A percentile compares a stretch with the other conserved stretches of the same genome.
Conservation (phyloP, 2,797 vertebrate genomes). For the Sebastes diaconus region DNA sequence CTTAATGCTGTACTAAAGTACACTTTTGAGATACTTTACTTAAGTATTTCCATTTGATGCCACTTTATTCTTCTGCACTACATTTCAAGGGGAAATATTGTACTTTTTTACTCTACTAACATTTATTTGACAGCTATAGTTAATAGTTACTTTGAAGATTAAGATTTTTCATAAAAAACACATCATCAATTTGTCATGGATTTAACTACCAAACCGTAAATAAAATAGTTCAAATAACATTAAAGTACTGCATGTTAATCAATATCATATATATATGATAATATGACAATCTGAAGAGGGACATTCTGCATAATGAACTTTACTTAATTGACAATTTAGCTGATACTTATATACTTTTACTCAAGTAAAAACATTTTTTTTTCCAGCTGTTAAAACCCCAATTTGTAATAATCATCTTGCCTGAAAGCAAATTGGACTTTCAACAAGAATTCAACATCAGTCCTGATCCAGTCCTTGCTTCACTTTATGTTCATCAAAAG, state of each 20-base stretch:
- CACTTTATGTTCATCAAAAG: background rate
- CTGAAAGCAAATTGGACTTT: background rate
- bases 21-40: background rate
- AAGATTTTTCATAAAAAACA: fast-evolving
- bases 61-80: background rate
- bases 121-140: background rate
- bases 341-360: background rate
- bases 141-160: background rate
- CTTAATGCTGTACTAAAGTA: background rate
- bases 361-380: background rate
- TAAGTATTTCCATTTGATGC: background rate
- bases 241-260: background rate
- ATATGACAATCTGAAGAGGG: background rate
- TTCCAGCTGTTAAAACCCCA: background rate
- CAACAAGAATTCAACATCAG: background rate
- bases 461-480: background rate
- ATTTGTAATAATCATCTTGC: background rate
- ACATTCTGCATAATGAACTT: background rate
- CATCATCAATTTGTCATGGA: background rate
- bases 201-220: background rate
- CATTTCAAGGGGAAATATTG: background rate
- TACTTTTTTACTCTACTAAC: background rate
- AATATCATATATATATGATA: background rate
- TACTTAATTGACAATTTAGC: background rate
- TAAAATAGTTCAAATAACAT: background rate